Percentiles rank a stretch among this genome's conserved stretches.
Conservation (phyloP, 2,113 vertebrate species). For the Embiotoca jacksoni region DNA sequence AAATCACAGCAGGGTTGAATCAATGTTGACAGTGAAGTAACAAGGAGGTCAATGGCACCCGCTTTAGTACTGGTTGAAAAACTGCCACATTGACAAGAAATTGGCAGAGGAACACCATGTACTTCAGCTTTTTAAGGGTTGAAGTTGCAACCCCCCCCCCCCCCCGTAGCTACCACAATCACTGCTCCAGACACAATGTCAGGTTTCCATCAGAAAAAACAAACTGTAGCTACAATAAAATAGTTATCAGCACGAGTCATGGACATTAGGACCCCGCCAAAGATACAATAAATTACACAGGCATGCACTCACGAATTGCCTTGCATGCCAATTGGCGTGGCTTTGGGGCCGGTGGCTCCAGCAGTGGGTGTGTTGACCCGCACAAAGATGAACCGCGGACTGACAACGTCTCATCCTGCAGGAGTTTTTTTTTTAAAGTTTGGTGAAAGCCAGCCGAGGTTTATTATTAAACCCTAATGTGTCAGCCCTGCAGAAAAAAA, state of each 20-base stretch:
- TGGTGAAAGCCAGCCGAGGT: conserved; percentile 35
- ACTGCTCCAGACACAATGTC: conserved; percentile 10
- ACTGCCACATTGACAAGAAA: conserved; percentile 7
- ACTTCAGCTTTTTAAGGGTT: neutral
- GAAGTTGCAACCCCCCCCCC: conserved; percentile 8
- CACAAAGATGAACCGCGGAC: conserved; percentile 1
- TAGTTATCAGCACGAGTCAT: conserved; percentile 1
- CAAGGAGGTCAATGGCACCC: conserved; percentile 30
- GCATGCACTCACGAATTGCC: neutral
- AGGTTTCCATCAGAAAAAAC: neutral
- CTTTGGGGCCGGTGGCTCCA: neutral
- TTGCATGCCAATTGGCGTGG: neutral
- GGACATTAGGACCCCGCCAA: neutral
- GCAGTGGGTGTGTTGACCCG: conserved; percentile 13
- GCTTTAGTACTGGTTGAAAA: conserved; percentile 4
- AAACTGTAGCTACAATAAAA: conserved; percentile 10
- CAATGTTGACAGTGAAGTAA: neutral
- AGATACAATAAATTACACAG: neutral
- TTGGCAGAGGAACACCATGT: conserved; percentile 33
- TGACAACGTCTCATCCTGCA: conserved; percentile 15
- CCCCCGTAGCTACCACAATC: neutral
- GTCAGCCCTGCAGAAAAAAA: neutral
- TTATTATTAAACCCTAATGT: conserved; percentile 14
- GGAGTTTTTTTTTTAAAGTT: neutral
- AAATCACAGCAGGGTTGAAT: conserved; percentile 21